These are phyloP conservation scores for Centroberyx gerrardi DNA, from an alignment of 2,797 vertebrate genomes.

Conservation along the genomic window DNA sequence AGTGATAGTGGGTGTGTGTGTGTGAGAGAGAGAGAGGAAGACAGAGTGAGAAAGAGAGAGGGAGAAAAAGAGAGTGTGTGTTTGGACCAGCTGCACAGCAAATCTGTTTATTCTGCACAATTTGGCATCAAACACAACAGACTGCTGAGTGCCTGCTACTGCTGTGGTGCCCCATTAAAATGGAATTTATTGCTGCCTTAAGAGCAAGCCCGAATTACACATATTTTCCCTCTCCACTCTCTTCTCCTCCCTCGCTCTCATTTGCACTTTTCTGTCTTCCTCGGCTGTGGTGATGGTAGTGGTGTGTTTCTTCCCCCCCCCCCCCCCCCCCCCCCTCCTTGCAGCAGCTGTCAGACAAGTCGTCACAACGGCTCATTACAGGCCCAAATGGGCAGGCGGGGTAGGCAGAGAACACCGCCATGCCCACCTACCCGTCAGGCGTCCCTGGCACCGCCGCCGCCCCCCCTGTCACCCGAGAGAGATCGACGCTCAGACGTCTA, in stretches of 20 bases:
- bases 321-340: constrained; percentile 16
- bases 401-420: constrained; percentile 33
- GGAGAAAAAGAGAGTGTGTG: constrained; percentile 54
- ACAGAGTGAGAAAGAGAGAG: constrained; percentile 43
- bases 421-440: constrained; percentile 53
- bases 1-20: constrained; percentile 11
- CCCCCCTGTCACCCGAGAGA: constrained; percentile 55
- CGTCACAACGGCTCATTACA: constrained; percentile 73
- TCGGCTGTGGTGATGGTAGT: constrained; percentile 39
- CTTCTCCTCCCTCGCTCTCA: constrained; percentile 39
- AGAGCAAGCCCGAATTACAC: constrained; percentile 76
- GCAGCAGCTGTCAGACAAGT: constrained; percentile 68
- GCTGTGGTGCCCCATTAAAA: constrained; percentile 84
- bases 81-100: constrained; percentile 82
- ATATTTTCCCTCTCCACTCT: constrained; percentile 50
- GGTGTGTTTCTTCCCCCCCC: constrained; percentile 22
- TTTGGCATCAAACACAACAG: constrained; percentile 87
- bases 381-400: constrained; percentile 53
- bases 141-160: constrained; percentile 82
- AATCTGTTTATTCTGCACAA: constrained; percentile 88
- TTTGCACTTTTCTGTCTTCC: constrained; percentile 54
- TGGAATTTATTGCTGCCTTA: constrained; percentile 82
- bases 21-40: constrained; percentile 37
- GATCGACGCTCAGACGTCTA: constrained; percentile 35
- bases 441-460: constrained; percentile 39